Conservation (phyloP, 92 coral and sea anemone genomes). For the Zoanthus gigantus region DNA sequence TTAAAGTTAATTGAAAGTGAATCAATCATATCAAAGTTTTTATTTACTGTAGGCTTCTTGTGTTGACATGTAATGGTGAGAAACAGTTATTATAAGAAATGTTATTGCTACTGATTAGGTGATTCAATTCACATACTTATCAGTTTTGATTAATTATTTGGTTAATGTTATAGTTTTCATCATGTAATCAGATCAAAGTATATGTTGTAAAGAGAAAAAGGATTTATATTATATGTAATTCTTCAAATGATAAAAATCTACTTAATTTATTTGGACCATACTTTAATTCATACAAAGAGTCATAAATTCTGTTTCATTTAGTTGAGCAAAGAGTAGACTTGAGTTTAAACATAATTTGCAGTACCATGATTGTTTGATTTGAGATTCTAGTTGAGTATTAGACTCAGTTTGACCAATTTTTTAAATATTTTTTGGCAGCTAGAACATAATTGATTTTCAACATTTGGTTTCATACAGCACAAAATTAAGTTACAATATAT, state of each 20-base stretch:
- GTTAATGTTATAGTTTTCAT: background rate
- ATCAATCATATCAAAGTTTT: conserved; percentile 1
- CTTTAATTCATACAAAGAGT: background rate
- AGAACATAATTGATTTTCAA: conserved; percentile 18
- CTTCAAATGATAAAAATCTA: background rate
- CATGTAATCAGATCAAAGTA: background rate
- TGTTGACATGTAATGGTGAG: conserved; percentile 13
- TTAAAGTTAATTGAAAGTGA: background rate
- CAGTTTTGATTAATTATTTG: background rate
- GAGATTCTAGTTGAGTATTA: conserved; percentile 1
- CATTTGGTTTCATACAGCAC: no score
- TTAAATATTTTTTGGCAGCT: conserved; percentile 19
- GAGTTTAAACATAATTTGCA: conserved; percentile 12
- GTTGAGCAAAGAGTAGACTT: background rate
- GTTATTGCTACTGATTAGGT: background rate
- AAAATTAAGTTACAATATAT: background rate
- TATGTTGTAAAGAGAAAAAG: conserved; percentile 8
- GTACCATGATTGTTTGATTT: background rate
- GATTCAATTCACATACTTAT: conserved; percentile 8
- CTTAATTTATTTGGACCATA: conserved; percentile 1
- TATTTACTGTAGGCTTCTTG: background rate
- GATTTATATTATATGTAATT: background rate
- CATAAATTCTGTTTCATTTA: conserved; percentile 8
- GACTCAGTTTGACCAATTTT: conserved; percentile 2
- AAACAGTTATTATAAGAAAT: conserved; percentile 16